Evolutionary conservation across 2,113 vertebrate genomes (phyloP).

Genomic region (Poecile atricapillus): DNA sequence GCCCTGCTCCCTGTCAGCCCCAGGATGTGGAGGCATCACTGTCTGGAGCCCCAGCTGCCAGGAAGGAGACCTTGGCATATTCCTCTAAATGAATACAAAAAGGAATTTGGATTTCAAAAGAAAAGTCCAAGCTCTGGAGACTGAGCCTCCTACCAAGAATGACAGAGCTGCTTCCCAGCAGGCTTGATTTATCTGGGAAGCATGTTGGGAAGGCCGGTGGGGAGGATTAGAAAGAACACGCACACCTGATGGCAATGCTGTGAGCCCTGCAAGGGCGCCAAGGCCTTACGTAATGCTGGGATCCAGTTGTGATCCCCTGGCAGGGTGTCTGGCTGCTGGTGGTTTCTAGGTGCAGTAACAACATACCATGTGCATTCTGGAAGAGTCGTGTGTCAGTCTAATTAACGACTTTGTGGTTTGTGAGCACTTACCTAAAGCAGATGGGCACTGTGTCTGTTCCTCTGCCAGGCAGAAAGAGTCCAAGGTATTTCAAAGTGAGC

Average conservation of each 20-base stretch:
- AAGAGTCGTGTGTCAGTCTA: conserved; percentile 66
- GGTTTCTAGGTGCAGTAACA: conserved; percentile 34
- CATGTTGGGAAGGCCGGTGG: conserved; percentile 1
- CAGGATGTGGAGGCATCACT: not conserved
- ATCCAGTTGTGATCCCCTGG: conserved; percentile 38
- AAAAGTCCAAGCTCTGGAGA: not conserved
- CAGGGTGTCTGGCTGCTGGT: not conserved
- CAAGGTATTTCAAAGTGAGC: conserved; percentile 63
- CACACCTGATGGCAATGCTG: conserved; percentile 19
- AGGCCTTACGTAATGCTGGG: conserved; percentile 14
- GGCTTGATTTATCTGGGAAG: not conserved
- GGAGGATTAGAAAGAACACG: conserved; percentile 37
- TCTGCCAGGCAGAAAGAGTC: conserved; percentile 61
- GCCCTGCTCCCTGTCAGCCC: not conserved
- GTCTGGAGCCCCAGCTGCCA: not conserved
- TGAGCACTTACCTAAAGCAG: conserved; percentile 57
- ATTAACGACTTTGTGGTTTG: conserved; percentile 68
- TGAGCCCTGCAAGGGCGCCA: conserved; percentile 11
- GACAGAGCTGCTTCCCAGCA: conserved; percentile 2
- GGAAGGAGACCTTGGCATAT: conserved; percentile 9
- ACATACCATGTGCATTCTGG: conserved; percentile 24
- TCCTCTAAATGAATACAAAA: not conserved
- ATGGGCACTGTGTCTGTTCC: conserved; percentile 65
- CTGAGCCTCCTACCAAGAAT: not conserved
- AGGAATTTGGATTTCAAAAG: not conserved